phyloP scores from a whole-genome alignment of 2,113 vertebrate genomes.

The Syngnathoides biaculeatus region DNA sequence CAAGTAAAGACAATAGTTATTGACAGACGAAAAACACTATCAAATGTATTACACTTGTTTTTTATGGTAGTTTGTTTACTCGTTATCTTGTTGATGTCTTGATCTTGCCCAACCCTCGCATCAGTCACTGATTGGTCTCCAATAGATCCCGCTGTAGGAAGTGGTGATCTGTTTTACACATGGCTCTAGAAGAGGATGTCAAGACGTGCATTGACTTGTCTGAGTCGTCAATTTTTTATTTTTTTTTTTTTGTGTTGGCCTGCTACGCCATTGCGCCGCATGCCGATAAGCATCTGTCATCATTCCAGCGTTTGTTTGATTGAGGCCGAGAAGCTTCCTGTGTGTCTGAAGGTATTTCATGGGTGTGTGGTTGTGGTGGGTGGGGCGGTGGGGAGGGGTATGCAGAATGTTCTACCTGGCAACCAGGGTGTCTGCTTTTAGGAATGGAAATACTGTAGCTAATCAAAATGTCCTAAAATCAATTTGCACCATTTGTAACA shows the following conservation, averaged over 20 bases:
- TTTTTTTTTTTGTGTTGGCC: slow-evolving; percentile 36
- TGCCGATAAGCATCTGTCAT: slow-evolving; percentile 47
- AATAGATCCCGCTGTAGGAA: slow-evolving; percentile 15
- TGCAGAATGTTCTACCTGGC: neutral
- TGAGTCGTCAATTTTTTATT: slow-evolving; percentile 39
- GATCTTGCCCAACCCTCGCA: neutral
- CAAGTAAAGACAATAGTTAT: neutral
- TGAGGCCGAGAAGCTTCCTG: slow-evolving; percentile 44
- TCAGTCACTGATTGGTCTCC: neutral
- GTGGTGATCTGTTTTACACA: slow-evolving; percentile 45
- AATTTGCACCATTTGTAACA: too few relatives aligned
- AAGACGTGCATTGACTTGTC: slow-evolving; percentile 45
- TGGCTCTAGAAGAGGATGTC: slow-evolving; percentile 36
- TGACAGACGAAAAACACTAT: neutral
- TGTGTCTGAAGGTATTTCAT: slow-evolving; percentile 8
- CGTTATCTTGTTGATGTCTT: too few relatives aligned
- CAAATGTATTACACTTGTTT: neutral
- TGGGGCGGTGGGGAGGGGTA: neutral
- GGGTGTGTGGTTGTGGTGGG: neutral
- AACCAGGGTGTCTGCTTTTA: neutral
- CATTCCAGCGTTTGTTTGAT: slow-evolving; percentile 55
- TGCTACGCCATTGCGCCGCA: slow-evolving; percentile 18
- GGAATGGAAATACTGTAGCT: too few relatives aligned
- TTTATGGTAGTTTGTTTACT: too few relatives aligned
- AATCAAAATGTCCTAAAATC: too few relatives aligned